A percentile compares a stretch with the other conserved stretches of the same genome.
These are phyloP conservation scores for Crenuchus spilurus DNA, from an alignment of 2,797 vertebrate genomes.

Conservation along the genomic window DNA sequence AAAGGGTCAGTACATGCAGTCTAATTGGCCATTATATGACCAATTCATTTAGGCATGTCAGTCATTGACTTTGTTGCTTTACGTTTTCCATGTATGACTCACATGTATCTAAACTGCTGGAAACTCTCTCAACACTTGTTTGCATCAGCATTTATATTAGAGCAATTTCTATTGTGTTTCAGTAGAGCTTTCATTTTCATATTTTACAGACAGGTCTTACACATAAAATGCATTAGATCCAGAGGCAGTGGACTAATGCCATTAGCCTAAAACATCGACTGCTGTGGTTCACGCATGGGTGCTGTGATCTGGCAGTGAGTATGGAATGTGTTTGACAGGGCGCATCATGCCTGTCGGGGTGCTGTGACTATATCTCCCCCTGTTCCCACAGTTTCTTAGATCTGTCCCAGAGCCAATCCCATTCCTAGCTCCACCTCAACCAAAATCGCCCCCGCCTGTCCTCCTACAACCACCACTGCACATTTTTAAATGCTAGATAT, in stretches of 20 bases:
- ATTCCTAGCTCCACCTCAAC: slow-evolving; percentile 37
- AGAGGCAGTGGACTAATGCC: slow-evolving; percentile 11
- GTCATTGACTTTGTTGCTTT: slow-evolving; percentile 5
- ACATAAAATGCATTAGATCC: not conserved
- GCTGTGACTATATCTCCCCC: slow-evolving; percentile 20
- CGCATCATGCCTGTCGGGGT: slow-evolving; percentile 32
- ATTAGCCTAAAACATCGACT: slow-evolving; percentile 29
- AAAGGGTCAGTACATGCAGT: not conserved
- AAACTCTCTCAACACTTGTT: not conserved
- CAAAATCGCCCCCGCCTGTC: slow-evolving; percentile 46
- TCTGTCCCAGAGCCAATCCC: slow-evolving; percentile 49
- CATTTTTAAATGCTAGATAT: slow-evolving; percentile 42
- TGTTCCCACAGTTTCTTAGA: slow-evolving; percentile 44
- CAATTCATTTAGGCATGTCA: slow-evolving; percentile 2
- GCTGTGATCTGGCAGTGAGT: slow-evolving; percentile 36
- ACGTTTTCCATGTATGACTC: not conserved
- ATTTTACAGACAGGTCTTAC: not conserved
- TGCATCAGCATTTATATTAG: not conserved
- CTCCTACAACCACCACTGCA: slow-evolving; percentile 36
- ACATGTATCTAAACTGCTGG: not conserved
- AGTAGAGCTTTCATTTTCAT: not conserved
- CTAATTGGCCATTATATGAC: slow-evolving; percentile 13
- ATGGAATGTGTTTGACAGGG: slow-evolving; percentile 47
- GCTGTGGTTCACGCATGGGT: slow-evolving; percentile 20
- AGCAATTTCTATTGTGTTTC: not conserved